Percentiles rank a stretch among this genome's conserved stretches.
Evolutionary conservation across 1,140 invertebrate genomes (phyloP).

Genomic region (Polypedilum pembai): DNA sequence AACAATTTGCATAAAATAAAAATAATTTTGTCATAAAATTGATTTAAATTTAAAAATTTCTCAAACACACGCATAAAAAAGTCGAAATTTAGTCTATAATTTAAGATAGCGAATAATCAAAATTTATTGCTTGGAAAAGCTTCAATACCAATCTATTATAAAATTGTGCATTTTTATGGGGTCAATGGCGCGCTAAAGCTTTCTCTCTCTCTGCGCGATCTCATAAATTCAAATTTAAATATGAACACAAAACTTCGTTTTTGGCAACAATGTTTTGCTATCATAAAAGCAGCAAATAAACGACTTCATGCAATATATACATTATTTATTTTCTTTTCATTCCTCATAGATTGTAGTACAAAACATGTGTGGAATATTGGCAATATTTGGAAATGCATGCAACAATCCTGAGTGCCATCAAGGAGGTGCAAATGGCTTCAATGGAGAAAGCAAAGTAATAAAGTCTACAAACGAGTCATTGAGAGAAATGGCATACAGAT

Average conservation of each 20-base stretch:
- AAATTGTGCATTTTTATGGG: background rate
- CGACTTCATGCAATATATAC: background rate
- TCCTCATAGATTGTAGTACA: background rate
- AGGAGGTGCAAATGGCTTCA: slow-evolving; percentile 33
- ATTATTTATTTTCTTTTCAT: background rate
- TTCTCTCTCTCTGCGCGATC: background rate
- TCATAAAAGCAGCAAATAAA: too few relatives aligned
- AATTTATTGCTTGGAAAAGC: background rate
- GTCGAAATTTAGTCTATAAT: too few relatives aligned
- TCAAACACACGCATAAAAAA: too few relatives aligned
- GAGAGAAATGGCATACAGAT: slow-evolving; percentile 39
- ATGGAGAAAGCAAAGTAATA: slow-evolving; percentile 32
- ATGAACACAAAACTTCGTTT: background rate
- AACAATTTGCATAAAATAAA: too few relatives aligned
- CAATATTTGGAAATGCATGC: slow-evolving; percentile 36
- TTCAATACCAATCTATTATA: background rate
- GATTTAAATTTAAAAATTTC: too few relatives aligned
- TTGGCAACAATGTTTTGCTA: background rate
- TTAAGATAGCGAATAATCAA: too few relatives aligned
- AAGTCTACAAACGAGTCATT: slow-evolving; percentile 35
- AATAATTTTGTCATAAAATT: too few relatives aligned
- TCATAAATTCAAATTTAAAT: background rate
- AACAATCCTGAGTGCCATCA: background rate
- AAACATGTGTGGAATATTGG: slow-evolving; percentile 43
- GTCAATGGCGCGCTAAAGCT: background rate